Evolutionary conservation across 1,140 invertebrate genomes (phyloP), one percentile per base, ranked within the genome.

Genomic region (Octopus sinensis): DNA sequence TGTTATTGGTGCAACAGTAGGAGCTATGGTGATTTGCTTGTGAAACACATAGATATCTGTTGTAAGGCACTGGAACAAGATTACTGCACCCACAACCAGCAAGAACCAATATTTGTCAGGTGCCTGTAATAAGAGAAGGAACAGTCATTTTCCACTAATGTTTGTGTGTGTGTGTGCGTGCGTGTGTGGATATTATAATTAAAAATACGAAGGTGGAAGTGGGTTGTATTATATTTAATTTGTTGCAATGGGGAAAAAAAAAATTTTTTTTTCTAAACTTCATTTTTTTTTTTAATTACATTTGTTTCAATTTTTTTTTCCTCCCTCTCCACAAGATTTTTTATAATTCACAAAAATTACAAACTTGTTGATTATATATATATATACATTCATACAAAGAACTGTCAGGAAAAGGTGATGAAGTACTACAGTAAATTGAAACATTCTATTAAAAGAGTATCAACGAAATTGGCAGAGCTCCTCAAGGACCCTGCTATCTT

Each of bases 71-170:
- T 90, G 89, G 78, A 88, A 86, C 3, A 86, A 77, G 54, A 90
- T 88, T 13, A 90, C 86, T 6, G 54, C 73, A 12, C 85, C 84
- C 5, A 90, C 81, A 6, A 88, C 51, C 56, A 89, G 83, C 9
- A 90, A 83, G 79, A 87, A 90, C 89, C 89, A 90, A 80, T 84
- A 88, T 79, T 89, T 89, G 76, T 89, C 88, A 62, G 86, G 83
- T 10, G 83, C 84, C 88, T 89, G 86, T 23, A 82, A 54, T 9
- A 4, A 87, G 83, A 23, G 7, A 71, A n/a, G 6, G 5, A 71
- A 56, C 9, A 54, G 30, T 76, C 23, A 6, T 43, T 73, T 23
- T 53, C 12, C n/a, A n/a, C 9, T 81, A 23, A 51, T 54, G n/a
- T 52, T 52, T n/a, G 17, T 81, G 23, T 53, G 53, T 53, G 53